Evolutionary conservation across 2,888 invertebrate genomes (phyloP).

Genomic region (Dendrolimus houi): DNA sequence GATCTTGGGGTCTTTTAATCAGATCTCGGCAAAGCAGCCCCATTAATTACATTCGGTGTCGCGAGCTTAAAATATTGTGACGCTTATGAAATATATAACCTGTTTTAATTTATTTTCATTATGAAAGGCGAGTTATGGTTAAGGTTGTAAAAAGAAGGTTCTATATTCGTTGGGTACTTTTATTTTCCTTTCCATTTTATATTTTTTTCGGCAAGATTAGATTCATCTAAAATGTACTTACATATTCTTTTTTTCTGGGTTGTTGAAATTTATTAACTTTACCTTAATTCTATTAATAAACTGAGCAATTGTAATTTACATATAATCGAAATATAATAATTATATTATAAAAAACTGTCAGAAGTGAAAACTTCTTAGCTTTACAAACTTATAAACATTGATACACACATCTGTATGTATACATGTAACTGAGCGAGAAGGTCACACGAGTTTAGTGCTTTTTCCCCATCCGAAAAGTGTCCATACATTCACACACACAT

Average conservation of each 20-base stretch:
- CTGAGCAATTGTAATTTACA: no score
- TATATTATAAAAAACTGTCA: no score
- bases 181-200: neutral
- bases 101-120: neutral
- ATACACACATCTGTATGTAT: no score
- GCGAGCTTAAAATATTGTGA: neutral
- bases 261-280: neutral
- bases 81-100: neutral
- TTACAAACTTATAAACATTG: no score
- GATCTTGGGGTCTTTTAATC: conserved; percentile 18
- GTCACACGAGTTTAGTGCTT: no score
- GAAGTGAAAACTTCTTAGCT: no score
- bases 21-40: conserved; percentile 21
- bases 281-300: no score
- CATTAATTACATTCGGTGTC: conserved; percentile 14
- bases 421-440: no score
- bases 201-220: neutral
- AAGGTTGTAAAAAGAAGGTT: neutral
- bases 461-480: no score
- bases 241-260: neutral
- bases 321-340: no score
- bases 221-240: neutral
- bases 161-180: neutral
- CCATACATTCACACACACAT: no score
- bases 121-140: neutral